Evolutionary conservation across 1,140 invertebrate genomes (phyloP), one percentile per base, ranked within the genome.

Genomic region (Trypoxylus dichotomus): DNA sequence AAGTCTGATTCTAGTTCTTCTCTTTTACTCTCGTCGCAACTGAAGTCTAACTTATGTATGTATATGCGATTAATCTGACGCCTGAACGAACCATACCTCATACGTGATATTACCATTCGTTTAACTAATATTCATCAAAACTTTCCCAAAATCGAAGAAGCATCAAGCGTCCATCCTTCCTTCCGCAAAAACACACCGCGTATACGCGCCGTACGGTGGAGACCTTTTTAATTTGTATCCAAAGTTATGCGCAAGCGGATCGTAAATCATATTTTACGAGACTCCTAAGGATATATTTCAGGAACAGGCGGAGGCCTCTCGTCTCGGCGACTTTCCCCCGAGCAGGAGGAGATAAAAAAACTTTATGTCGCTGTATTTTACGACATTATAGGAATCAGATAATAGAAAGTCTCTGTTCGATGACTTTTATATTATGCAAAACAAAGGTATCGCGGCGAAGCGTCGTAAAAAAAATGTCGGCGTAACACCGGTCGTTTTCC

Each of bases 341-440:
- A 37, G 32, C 32, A 6, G 27, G 60, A 15, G 27, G 60, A 21
- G 21, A 68, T 27, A 68, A 68, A 68, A n/a, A 68, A 68, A 68
- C 19, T 68, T 68, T 68, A 68, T 68, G 60, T 68, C 60, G 60
- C 60, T 29, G 60, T 68, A 68, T 68, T 68, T 68, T 68, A 68
- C 27, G 60, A 15, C 60, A 68, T 68, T 68, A 68, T 68, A 68
- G 60, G 60, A 68, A 68, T 68, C 60, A 68, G 60, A 68, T 68
- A 68, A 68, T 68, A 68, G 24, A 68, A 68, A 68, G 60, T 68
- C 60, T 68, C 60, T 29, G 60, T 68, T 68, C 60, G 60, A 68
- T 68, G 60, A 68, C 60, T 68, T 68, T 68, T 68, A 68, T 68
- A 68, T 68, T 68, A 68, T 68, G 60, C 60, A 68, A 68, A 68